A percentile compares a stretch with the other conserved stretches of the same genome.
phyloP scores from a whole-genome alignment of 2,113 vertebrate genomes.

The Tachysurus vachellii region DNA sequence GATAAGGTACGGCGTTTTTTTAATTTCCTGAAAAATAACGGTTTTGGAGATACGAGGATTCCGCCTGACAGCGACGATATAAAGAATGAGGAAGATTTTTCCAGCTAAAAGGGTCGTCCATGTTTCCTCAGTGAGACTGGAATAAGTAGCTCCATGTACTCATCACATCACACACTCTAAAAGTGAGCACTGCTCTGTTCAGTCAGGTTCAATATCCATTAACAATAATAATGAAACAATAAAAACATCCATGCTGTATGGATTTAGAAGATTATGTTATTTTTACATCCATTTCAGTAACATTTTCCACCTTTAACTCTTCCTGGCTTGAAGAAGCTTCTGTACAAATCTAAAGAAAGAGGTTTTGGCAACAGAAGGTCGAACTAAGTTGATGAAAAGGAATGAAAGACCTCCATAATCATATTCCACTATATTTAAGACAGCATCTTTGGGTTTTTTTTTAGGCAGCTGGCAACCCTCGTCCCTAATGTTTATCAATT shows the following conservation, averaged over 20 bases:
- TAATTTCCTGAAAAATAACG: too few species aligned
- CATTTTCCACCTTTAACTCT: neutral
- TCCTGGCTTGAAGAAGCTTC: neutral
- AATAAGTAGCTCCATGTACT: neutral
- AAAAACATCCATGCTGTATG: neutral
- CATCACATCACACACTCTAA: neutral
- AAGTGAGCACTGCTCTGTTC: neutral
- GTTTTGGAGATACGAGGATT: too few species aligned
- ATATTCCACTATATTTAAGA: slow-evolving; percentile 52
- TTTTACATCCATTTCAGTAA: neutral
- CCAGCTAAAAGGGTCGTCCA: neutral
- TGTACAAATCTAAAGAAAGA: slow-evolving; percentile 2
- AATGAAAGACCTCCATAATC: slow-evolving; percentile 52
- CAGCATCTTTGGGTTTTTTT: slow-evolving; percentile 38
- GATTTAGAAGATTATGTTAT: neutral
- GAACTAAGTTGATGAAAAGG: slow-evolving; percentile 46
- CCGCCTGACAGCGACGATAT: too few species aligned
- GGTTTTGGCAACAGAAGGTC: slow-evolving; percentile 25
- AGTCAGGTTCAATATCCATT: neutral
- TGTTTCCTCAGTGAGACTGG: neutral
- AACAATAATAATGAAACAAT: neutral
- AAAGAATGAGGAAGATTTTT: neutral
- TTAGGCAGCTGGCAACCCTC: slow-evolving; percentile 39
- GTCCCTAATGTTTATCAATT: slow-evolving; percentile 57
- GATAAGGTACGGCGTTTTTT: too few species aligned